Conservation (phyloP, 1,140 invertebrate species). For the fruit fly (Drosophila melanogaster) region Release_6_plus_ISO1_MT NT_037436.4:19417001-19417500, state of each 20-base stretch:
- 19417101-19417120: conserved; percentile 69
- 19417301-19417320: conserved; percentile 22
- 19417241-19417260: conserved; percentile 36
- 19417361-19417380: conserved; percentile 40
- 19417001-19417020: conserved; percentile 25
- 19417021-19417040: conserved; percentile 40
- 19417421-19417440: neutral
- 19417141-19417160: conserved; percentile 9
- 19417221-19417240: conserved; percentile 74
- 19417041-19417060: conserved; percentile 59
- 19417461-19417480: neutral
- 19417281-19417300: conserved; percentile 10
- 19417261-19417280: conserved; percentile 17
- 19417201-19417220: conserved; percentile 47
- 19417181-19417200: conserved; percentile 38
- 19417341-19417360: conserved; percentile 32
- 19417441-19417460: neutral
- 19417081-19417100: conserved; percentile 72
- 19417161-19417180: conserved; percentile 41
- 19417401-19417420: neutral
- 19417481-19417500: too few relatives aligned
- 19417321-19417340: conserved; percentile 41
- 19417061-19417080: conserved; percentile 38
- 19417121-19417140: conserved; percentile 1
- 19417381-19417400: conserved; percentile 8